Evolutionary conservation across 1,140 invertebrate species (phyloP), one percentile per base, ranked within the genome.

Genomic region (Brachionus paranguensis): DNA sequence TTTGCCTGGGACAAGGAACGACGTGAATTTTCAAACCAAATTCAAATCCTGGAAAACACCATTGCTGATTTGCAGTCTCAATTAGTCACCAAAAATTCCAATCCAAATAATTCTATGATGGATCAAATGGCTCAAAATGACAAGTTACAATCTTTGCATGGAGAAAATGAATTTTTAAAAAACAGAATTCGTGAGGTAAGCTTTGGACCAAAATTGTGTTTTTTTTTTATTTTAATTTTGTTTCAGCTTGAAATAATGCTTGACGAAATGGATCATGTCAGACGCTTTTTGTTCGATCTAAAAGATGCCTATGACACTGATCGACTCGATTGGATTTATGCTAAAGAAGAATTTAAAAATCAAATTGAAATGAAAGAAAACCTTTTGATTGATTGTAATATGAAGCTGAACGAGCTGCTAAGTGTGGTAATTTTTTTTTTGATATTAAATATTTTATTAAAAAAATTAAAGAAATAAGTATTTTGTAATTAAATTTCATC

Each of bases 161-260:
- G 78, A 43, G 78, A 81, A 81, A 81, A 81, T 45, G 78, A 81
- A 24, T 81, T 81, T 60, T 55, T 81, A 43, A 81, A 81, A 81
- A 81, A 81, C 33, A 20, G 78, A 55, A 81, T 81, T 11, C 24
- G 60, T 6, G 78, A 81, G 45, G 76, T 79, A 53, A 20, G 29
- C 3, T 27, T 45, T 3, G 10, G 1, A 45, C 11, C 2, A 53
- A 79, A 53, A 55, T 53, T 64, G 14, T 72, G 6, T 37, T 37
- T 37, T 37, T 37, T 33, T 37, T 12, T 24, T 24, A 24, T 41
- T 72, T 43, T 43, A n/a, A n/a, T 72, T 72, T 72, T 79, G 1
- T 41, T 4, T 1, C 2, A 79, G 53, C 78, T 81, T 41, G 78
- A 81, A 68, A 17, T 68, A 41, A 81, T 81, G 78, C 53, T 81